phyloP scores from a whole-genome alignment of 2,888 invertebrate genomes.

The Thera britannica region DNA sequence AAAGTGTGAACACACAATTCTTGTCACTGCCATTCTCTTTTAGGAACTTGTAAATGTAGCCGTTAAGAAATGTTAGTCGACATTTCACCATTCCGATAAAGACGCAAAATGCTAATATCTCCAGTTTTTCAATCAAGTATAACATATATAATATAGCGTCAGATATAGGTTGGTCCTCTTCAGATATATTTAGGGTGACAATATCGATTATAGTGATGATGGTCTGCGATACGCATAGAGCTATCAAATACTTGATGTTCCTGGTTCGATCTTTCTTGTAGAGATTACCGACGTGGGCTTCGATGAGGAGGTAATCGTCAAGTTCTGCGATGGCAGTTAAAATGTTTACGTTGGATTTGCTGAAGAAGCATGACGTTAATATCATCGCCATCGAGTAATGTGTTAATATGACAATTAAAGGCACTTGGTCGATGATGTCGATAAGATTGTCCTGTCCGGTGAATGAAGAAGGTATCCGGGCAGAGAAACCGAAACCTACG shows the following conservation, averaged over 20 bases:
- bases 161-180: slow-evolving; percentile 14
- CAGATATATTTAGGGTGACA: slow-evolving; percentile 27
- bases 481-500: neutral
- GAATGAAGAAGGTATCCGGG: slow-evolving; percentile 8
- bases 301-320: slow-evolving; percentile 26
- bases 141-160: slow-evolving; percentile 43
- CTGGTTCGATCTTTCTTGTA: slow-evolving; percentile 41
- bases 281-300: slow-evolving; percentile 8
- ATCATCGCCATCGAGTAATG: slow-evolving; percentile 36
- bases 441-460: slow-evolving; percentile 5
- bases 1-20: slow-evolving; percentile 48
- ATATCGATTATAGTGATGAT: slow-evolving; percentile 41
- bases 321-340: slow-evolving; percentile 22
- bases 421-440: slow-evolving; percentile 33
- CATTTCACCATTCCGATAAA: slow-evolving; percentile 53
- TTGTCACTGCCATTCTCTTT: slow-evolving; percentile 46
- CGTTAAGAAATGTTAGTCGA: slow-evolving; percentile 57
- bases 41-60: slow-evolving; percentile 53
- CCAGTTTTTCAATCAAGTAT: slow-evolving; percentile 56
- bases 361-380: slow-evolving; percentile 20
- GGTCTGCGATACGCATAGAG: slow-evolving; percentile 40
- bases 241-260: slow-evolving; percentile 39
- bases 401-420: slow-evolving; percentile 38
- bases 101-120: slow-evolving; percentile 57
- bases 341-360: slow-evolving; percentile 24